Evolutionary conservation across 2,888 invertebrate genomes (phyloP).

Genomic region (Acanthacorydalis orientalis): DNA sequence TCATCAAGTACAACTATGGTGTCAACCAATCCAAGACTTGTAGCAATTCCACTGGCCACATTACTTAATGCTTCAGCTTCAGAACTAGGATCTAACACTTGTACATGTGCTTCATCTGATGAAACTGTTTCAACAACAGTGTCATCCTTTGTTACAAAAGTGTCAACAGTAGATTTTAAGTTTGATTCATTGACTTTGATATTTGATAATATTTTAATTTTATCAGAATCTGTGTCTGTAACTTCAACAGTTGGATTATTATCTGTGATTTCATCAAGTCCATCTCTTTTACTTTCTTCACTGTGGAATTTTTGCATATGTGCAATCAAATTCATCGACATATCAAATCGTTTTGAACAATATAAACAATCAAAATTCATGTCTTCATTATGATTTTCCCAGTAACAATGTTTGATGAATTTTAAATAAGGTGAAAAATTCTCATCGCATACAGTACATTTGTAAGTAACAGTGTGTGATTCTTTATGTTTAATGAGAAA

Average conservation of each 20-base stretch:
- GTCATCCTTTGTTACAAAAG: constrained; percentile 14
- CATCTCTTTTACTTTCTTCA: constrained; percentile 43
- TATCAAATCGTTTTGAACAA: constrained; percentile 54
- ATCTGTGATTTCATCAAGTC: constrained; percentile 34
- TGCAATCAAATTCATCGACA: constrained; percentile 50
- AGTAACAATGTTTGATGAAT: constrained; percentile 7
- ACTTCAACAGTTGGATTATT: constrained; percentile 25
- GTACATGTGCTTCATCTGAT: background rate
- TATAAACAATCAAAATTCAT: constrained; percentile 43
- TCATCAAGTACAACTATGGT: constrained; percentile 39
- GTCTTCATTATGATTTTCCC: constrained; percentile 8
- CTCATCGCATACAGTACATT: constrained; percentile 38
- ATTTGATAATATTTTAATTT: constrained; percentile 34
- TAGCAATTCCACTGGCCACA: constrained; percentile 37
- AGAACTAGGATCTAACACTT: constrained; percentile 29
- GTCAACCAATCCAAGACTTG: constrained; percentile 35
- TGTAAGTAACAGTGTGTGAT: constrained; percentile 37
- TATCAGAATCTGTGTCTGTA: constrained; percentile 17
- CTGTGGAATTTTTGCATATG: constrained; percentile 52
- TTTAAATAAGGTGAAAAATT: constrained; percentile 23
- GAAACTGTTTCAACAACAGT: constrained; percentile 5
- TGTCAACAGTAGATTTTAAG: constrained; percentile 8
- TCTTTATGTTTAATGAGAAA: constrained; percentile 54
- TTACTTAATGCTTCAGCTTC: constrained; percentile 36
- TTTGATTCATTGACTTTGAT: constrained; percentile 14